Conservation (phyloP, 2,888 invertebrate genomes). For the Drosophila nigritarsus region DNA sequence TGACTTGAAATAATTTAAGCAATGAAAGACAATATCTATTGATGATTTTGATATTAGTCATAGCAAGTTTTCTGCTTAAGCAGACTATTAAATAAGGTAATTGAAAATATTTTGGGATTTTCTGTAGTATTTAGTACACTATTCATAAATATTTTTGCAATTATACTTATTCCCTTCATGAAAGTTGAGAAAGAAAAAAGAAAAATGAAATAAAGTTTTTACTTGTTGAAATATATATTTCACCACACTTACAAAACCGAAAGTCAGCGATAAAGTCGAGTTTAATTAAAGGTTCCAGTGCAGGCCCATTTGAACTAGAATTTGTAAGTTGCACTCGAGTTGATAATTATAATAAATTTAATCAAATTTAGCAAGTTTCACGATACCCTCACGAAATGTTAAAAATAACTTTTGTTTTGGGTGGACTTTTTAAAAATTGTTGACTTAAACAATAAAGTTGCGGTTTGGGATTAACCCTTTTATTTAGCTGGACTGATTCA, state of each 20-base stretch:
- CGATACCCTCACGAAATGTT: background rate
- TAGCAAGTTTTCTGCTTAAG: background rate
- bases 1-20: background rate
- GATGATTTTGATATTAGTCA: background rate
- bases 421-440: background rate
- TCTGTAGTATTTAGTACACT: background rate
- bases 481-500: constrained; percentile 19
- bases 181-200: background rate
- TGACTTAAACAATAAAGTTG: background rate
- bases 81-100: background rate
- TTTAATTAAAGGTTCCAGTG: background rate
- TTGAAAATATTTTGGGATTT: background rate
- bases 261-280: background rate
- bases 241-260: background rate
- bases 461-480: background rate
- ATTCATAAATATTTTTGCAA: background rate
- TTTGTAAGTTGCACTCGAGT: background rate
- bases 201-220: background rate
- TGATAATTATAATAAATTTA: constrained; percentile 2
- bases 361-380: background rate
- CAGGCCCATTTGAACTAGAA: constrained; percentile 1
- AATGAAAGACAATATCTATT: background rate
- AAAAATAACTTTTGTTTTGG: background rate
- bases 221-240: background rate
- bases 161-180: background rate